Evolutionary conservation across 2,797 vertebrate species (phyloP).

Genomic region (Apogon hyalosoma): DNA sequence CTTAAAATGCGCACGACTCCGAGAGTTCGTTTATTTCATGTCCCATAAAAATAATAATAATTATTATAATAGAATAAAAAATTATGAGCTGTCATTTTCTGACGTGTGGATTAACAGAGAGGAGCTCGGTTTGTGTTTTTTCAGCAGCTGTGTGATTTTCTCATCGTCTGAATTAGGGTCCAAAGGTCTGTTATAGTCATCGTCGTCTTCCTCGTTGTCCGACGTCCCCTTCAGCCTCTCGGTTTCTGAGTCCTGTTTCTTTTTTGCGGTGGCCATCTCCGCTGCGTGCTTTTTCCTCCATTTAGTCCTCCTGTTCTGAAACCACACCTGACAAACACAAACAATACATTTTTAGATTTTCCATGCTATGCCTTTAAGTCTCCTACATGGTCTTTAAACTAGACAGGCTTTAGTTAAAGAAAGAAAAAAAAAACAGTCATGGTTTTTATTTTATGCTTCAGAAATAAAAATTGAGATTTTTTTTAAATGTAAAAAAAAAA

Average conservation of each 20-base stretch:
- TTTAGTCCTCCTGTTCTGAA: constrained; percentile 97
- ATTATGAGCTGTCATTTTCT: constrained; percentile 89
- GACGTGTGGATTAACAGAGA: constrained; percentile 88
- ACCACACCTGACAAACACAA: constrained; percentile 89
- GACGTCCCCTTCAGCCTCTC: constrained; percentile 92
- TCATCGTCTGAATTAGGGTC: constrained; percentile 98
- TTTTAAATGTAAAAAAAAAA: neutral
- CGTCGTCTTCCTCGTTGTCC: constrained; percentile 95
- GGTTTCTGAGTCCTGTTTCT: constrained; percentile 96
- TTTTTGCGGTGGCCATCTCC: constrained; percentile 97
- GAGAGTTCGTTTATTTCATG: constrained; percentile 30
- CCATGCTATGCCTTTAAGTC: too few relatives aligned
- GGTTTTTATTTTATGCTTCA: neutral
- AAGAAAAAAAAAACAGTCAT: too few relatives aligned
- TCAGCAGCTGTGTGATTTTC: constrained; percentile 94
- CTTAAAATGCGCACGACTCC: constrained; percentile 17
- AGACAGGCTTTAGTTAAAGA: too few relatives aligned
- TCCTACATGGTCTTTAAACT: too few relatives aligned
- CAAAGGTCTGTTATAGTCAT: constrained; percentile 96
- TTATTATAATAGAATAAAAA: too few relatives aligned
- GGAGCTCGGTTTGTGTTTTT: constrained; percentile 92
- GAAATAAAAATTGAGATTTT: neutral
- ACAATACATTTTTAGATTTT: neutral
- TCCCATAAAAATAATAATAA: neutral
- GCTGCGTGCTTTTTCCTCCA: constrained; percentile 97